Evolutionary conservation across 2,888 invertebrate species (phyloP), one percentile per base, ranked within the genome.

Genomic region (Chymomyza fuscimana): DNA sequence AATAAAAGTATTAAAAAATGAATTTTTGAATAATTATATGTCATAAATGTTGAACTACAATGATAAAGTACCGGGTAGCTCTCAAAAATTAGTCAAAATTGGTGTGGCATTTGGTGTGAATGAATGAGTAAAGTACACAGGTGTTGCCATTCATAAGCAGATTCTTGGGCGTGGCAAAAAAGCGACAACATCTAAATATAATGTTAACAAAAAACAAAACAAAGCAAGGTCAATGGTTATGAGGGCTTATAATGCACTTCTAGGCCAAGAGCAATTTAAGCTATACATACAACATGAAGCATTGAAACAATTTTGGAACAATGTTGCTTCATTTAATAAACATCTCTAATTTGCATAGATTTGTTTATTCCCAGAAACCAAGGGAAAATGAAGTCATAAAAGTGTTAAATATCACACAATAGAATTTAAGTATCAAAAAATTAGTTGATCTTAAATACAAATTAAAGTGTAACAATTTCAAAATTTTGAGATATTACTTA

Each of bases 21-120:
- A 67, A 71, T 61, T 69, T 73, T 40, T 19, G 54, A 51, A 69
- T 54, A 10, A 69, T 70, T 77, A 63, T 62, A 65, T 67, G 54
- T 63, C 71, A 66, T 63, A 36, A 62, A 64, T 73, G 69, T 52
- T 67, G 56, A 56, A 74, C 69, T 46, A 65, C 16, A 54, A 5
- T 32, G 9, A 32, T 32, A 5, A 2, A 76, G 69, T 71, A 69
- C 67, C 68, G 22, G 54, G 54, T 54, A 54, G 54, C 16, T 22
- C 54, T 19, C 7, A 1, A 63, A 63, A 52, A n/a, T 52, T 52
- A 65, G 59, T 61, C 67, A 63, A 70, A 67, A 72, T 67, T 65
- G 64, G 75, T 74, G 19, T 54, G 29, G 75, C 76, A 72, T 54
- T 67, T 51, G 72, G 76, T 76, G 75, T 76, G 75, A 75, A 74